Conservation (phyloP, 2,113 vertebrate species). For the Cinclus cinclus region DNA sequence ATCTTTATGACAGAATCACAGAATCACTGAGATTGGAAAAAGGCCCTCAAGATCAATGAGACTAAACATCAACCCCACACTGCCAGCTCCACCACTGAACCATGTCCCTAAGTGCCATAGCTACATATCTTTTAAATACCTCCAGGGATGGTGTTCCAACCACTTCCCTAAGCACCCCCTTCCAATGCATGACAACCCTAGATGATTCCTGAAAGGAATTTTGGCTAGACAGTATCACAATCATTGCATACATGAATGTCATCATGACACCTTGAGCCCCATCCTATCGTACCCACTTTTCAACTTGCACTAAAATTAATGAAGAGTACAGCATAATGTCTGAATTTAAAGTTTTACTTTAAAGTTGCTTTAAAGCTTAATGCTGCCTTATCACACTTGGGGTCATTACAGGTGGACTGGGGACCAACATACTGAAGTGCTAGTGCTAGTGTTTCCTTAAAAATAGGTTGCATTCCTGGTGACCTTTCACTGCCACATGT, state of each 20-base stretch:
- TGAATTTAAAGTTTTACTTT: not conserved
- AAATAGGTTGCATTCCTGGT: not conserved
- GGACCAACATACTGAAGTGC: not conserved
- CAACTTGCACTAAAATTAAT: not conserved
- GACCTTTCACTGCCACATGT: not conserved
- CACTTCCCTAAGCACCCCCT: not conserved
- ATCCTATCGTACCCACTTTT: rapidly evolving
- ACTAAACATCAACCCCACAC: not conserved
- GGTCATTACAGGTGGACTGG: not conserved
- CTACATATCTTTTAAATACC: not conserved
- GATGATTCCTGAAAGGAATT: not conserved
- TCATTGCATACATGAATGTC: not conserved
- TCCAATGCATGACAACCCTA: not conserved
- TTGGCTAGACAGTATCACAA: not conserved
- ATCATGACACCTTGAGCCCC: rapidly evolving
- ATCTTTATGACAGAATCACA: not conserved
- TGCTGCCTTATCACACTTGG: not conserved
- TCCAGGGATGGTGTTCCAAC: not conserved
- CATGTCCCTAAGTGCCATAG: not conserved
- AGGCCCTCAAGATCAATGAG: not conserved
- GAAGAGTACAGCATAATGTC: not conserved
- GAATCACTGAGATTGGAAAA: not conserved
- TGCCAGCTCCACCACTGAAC: not conserved
- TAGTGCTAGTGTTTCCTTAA: not conserved
- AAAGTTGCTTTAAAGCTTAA: not conserved